Conservation (phyloP, 2,113 vertebrate genomes). For the Paedocypris sp. region DNA sequence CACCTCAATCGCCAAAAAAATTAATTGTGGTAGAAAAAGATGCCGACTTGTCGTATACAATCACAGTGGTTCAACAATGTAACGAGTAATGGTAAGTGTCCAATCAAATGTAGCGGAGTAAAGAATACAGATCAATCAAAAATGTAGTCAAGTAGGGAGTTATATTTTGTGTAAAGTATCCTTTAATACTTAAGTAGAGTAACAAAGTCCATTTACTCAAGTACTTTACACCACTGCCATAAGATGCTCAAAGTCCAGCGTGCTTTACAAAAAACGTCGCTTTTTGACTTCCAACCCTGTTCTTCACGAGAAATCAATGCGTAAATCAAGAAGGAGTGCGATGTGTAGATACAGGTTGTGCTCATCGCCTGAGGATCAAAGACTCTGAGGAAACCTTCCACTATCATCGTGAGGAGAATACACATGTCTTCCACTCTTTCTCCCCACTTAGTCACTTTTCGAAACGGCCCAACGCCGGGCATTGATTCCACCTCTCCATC, state of each 20-base stretch:
- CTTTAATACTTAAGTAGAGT: no score
- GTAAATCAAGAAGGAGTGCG: neutral
- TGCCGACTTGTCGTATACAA: no score
- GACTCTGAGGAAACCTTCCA: neutral
- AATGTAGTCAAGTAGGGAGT: no score
- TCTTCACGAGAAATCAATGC: conserved; percentile 51
- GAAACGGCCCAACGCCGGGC: neutral
- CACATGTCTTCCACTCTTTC: neutral
- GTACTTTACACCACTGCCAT: no score
- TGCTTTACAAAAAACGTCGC: conserved; percentile 34
- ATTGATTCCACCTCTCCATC: neutral
- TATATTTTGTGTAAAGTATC: no score
- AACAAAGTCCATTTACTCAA: no score
- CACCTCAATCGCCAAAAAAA: no score
- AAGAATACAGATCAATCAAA: no score
- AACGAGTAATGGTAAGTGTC: no score
- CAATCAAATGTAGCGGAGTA: no score
- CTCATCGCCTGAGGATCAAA: neutral
- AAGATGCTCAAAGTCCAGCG: conserved; percentile 35
- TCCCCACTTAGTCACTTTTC: conserved; percentile 1
- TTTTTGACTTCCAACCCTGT: conserved; percentile 34
- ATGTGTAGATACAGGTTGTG: neutral
- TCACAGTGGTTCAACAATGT: no score
- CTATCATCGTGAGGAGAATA: neutral
- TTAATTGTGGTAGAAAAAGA: no score